These are phyloP conservation scores for Thryonomys swinderianus DNA, from an alignment of 2,113 vertebrate species.

Conservation along the genomic window DNA sequence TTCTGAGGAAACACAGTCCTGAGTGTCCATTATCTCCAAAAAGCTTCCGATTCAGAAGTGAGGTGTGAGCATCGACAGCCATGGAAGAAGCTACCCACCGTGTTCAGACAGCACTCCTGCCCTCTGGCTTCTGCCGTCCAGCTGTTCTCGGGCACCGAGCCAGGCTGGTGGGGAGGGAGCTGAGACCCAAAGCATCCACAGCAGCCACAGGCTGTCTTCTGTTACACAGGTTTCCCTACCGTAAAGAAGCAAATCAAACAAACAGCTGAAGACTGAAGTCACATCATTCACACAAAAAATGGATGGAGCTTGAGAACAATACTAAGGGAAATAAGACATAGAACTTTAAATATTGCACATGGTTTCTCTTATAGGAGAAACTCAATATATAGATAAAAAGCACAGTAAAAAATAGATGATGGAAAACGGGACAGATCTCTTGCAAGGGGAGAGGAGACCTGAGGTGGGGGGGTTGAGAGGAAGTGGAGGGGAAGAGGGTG, in stretches of 20 bases:
- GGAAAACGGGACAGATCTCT: neutral
- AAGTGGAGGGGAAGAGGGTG: neutral
- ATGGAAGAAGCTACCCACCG: neutral
- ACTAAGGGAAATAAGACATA: neutral
- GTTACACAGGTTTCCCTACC: accelerated
- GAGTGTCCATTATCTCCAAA: no score
- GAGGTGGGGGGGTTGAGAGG: no score
- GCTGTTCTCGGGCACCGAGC: neutral
- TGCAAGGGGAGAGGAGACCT: neutral
- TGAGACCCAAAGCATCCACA: accelerated
- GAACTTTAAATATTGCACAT: neutral
- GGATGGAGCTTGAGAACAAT: neutral
- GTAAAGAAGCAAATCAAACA: neutral
- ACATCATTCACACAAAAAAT: neutral
- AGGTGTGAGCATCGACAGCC: neutral
- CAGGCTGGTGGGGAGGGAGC: neutral
- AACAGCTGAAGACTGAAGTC: neutral
- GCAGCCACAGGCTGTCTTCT: accelerated
- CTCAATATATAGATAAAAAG: neutral
- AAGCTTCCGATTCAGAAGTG: neutral
- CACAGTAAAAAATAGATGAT: neutral
- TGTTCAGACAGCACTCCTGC: no score
- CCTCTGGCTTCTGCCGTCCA: neutral
- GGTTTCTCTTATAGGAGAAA: neutral
- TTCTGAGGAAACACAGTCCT: neutral